Evolutionary conservation across 1,140 invertebrate species (phyloP).

Genomic region (Ostrea edulis): DNA sequence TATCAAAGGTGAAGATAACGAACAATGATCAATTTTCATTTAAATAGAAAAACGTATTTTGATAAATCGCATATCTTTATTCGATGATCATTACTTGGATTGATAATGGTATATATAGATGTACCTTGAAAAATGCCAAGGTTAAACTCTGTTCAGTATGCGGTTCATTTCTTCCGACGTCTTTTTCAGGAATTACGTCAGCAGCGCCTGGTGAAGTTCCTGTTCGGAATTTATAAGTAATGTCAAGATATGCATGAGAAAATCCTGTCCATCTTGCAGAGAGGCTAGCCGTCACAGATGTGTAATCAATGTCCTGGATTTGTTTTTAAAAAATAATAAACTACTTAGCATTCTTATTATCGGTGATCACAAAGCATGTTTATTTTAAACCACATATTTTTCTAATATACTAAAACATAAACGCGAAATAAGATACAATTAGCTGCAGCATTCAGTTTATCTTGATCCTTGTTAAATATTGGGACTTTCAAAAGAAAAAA

Average conservation of each 20-base stretch:
- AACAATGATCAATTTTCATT: no score
- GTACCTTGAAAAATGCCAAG: background rate
- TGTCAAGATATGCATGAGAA: constrained; percentile 37
- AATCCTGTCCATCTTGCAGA: constrained; percentile 42
- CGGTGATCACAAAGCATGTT: no score
- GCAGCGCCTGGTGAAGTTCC: constrained; percentile 33
- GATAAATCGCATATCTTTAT: background rate
- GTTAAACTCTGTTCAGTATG: background rate
- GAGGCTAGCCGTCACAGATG: background rate
- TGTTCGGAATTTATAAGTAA: constrained; percentile 18
- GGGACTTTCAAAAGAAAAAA: background rate
- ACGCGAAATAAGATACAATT: background rate
- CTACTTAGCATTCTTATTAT: background rate
- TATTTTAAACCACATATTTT: no score
- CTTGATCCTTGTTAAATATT: background rate
- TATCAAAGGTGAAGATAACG: background rate
- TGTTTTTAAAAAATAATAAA: background rate
- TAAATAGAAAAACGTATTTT: background rate
- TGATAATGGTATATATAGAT: background rate
- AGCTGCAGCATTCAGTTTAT: background rate
- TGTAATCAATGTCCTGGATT: constrained; percentile 51
- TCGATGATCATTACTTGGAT: background rate
- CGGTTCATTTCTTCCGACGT: background rate
- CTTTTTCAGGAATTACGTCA: background rate
- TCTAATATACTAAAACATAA: no score